phyloP scores from a whole-genome alignment of 2,888 invertebrate genomes.

The Proisotoma minuta region DNA sequence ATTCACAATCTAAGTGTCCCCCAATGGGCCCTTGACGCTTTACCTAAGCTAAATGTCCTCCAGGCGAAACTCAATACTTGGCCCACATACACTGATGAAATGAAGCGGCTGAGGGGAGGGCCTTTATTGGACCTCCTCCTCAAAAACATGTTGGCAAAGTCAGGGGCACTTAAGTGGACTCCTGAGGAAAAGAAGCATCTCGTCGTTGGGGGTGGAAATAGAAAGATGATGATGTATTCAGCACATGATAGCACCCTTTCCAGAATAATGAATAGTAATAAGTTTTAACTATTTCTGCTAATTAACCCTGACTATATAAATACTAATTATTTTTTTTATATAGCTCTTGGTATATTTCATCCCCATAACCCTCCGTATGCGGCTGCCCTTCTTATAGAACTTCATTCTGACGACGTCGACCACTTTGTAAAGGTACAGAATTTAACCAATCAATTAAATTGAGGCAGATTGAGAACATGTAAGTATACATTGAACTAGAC shows the following conservation, averaged over 20 bases:
- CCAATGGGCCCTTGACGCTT: slow-evolving; percentile 62
- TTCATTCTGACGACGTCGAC: slow-evolving; percentile 57
- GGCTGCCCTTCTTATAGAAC: slow-evolving; percentile 67
- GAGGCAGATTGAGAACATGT: too few relatives aligned
- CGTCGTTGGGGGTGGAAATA: slow-evolving; percentile 50
- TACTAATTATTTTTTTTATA: too few relatives aligned
- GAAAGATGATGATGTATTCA: slow-evolving; percentile 65
- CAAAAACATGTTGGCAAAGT: slow-evolving; percentile 34
- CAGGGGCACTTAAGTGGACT: slow-evolving; percentile 6
- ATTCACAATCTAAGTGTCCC: slow-evolving; percentile 66
- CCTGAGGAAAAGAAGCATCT: slow-evolving; percentile 49
- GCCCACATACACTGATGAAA: slow-evolving; percentile 64
- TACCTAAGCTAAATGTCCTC: slow-evolving; percentile 55
- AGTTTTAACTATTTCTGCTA: too few relatives aligned
- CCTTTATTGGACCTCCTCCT: slow-evolving; percentile 33
- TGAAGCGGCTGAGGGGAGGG: slow-evolving; percentile 59
- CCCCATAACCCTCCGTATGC: slow-evolving; percentile 69
- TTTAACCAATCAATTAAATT: too few relatives aligned
- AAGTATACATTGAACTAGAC: too few relatives aligned
- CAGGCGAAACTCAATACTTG: slow-evolving; percentile 62
- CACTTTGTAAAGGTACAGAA: slow-evolving; percentile 51
- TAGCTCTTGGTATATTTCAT: slow-evolving; percentile 65
- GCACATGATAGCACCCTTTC: slow-evolving; percentile 79
- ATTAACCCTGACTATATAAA: too few relatives aligned
- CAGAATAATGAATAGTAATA: slow-evolving; percentile 66